These are phyloP conservation scores for Chelidonichthys spinosus DNA, from an alignment of 2,797 vertebrate genomes.

Conservation along the genomic window DNA sequence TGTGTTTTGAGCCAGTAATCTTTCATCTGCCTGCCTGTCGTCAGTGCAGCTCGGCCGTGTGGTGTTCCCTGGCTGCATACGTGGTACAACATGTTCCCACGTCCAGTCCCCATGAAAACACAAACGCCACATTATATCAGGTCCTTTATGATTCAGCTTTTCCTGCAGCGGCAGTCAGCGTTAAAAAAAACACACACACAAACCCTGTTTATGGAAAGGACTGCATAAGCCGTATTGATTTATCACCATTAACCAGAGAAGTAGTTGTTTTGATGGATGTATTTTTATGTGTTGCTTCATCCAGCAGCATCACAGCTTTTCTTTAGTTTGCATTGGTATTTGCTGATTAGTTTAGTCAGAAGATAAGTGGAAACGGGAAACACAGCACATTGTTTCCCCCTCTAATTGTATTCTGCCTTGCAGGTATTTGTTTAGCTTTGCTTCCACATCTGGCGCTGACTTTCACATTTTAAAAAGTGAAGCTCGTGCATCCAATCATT, in stretches of 20 bases:
- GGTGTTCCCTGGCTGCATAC: slow-evolving; percentile 42
- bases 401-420: slow-evolving; percentile 21
- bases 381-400: background rate
- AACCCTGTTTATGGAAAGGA: slow-evolving; percentile 63
- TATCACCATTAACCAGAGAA: slow-evolving; percentile 42
- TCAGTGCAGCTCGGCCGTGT: slow-evolving; percentile 27
- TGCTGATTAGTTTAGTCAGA: slow-evolving; percentile 32
- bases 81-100: slow-evolving; percentile 54
- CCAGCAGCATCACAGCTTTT: slow-evolving; percentile 20
- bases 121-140: slow-evolving; percentile 62
- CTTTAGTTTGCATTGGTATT: slow-evolving; percentile 26
- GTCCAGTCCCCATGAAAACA: slow-evolving; percentile 47
- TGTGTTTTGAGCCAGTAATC: slow-evolving; percentile 54
- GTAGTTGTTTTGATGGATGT: slow-evolving; percentile 45
- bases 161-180: slow-evolving; percentile 53
- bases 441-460: background rate
- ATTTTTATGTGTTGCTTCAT: background rate
- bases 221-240: slow-evolving; percentile 60
- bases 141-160: slow-evolving; percentile 75
- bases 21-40: slow-evolving; percentile 37
- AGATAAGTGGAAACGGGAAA: slow-evolving; percentile 39
- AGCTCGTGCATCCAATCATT: background rate
- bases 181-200: slow-evolving; percentile 56
- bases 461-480: slow-evolving; percentile 22
- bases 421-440: slow-evolving; percentile 20